A percentile compares a stretch with the other conserved stretches of the same genome.
Evolutionary conservation across 92 coral and sea anemone genomes (phyloP).

Genomic region (Palythoa grandiflora): DNA sequence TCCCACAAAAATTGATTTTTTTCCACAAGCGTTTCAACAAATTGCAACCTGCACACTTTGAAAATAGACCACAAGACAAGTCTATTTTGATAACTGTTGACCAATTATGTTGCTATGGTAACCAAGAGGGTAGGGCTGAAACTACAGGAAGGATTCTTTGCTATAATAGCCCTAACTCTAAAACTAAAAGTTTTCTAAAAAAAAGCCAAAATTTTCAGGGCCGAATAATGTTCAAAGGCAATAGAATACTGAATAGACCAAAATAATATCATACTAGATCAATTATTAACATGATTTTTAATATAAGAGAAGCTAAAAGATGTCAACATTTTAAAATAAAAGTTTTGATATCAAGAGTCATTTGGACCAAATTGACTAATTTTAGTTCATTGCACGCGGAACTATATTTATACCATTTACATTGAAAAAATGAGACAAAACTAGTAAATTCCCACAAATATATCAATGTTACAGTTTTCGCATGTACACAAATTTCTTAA

Average conservation of each 20-base stretch:
- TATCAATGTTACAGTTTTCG: neutral
- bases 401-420: neutral
- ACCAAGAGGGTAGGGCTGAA: slow-evolving; percentile 7
- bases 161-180: neutral
- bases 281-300: neutral
- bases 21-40: neutral
- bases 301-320: neutral
- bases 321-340: neutral
- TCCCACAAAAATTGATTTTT: neutral
- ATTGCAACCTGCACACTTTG: neutral
- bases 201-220: neutral
- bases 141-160: neutral
- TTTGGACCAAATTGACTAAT: slow-evolving; percentile 36
- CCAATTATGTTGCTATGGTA: neutral
- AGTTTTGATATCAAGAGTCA: slow-evolving; percentile 23
- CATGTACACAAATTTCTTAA: neutral
- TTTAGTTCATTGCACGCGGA: slow-evolving; percentile 26
- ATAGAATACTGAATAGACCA: neutral
- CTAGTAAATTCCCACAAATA: slow-evolving; percentile 8
- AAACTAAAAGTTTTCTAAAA: neutral
- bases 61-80: neutral
- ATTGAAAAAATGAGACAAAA: slow-evolving; percentile 32
- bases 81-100: neutral
- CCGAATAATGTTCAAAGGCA: neutral
- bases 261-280: neutral